Conservation (phyloP, 2,888 invertebrate species). For the Caenorhabditis virilis region DNA sequence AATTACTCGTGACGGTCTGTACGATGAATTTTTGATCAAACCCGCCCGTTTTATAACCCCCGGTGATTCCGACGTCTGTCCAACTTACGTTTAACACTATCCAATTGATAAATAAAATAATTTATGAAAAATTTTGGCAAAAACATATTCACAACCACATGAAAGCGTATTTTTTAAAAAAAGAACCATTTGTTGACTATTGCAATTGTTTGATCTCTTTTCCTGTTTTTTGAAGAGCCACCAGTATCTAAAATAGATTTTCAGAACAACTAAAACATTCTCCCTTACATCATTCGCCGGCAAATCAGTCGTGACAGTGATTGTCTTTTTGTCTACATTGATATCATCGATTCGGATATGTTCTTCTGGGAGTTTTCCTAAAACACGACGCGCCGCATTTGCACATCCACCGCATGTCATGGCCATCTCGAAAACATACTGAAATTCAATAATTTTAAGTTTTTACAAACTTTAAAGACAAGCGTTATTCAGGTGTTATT, state of each 20-base stretch:
- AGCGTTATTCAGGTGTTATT: no score
- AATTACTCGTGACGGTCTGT: constrained; percentile 49
- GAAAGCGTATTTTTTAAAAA: not conserved
- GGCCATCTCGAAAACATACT: constrained; percentile 80
- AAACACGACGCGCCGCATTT: constrained; percentile 83
- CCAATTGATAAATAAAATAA: not conserved
- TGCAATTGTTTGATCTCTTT: constrained; percentile 63
- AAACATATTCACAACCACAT: constrained; percentile 15
- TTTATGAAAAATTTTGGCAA: not conserved
- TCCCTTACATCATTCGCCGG: constrained; percentile 66
- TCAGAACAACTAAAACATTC: not conserved
- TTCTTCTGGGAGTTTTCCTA: constrained; percentile 76
- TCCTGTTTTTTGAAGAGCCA: constrained; percentile 71
- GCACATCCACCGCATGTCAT: constrained; percentile 95
- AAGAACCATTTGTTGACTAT: constrained; percentile 4
- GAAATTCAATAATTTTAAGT: no score
- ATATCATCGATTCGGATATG: constrained; percentile 68
- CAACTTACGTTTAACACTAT: no score
- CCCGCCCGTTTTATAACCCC: constrained; percentile 36
- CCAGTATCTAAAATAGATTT: constrained; percentile 39
- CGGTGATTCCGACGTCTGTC: constrained; percentile 44
- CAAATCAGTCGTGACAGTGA: constrained; percentile 69
- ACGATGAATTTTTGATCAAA: constrained; percentile 49
- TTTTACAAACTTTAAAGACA: no score
- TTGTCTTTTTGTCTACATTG: constrained; percentile 68